Evolutionary conservation across 2,888 invertebrate species (phyloP), one percentile per base, ranked within the genome.

Genomic region (Zaprionus bogoriensis): DNA sequence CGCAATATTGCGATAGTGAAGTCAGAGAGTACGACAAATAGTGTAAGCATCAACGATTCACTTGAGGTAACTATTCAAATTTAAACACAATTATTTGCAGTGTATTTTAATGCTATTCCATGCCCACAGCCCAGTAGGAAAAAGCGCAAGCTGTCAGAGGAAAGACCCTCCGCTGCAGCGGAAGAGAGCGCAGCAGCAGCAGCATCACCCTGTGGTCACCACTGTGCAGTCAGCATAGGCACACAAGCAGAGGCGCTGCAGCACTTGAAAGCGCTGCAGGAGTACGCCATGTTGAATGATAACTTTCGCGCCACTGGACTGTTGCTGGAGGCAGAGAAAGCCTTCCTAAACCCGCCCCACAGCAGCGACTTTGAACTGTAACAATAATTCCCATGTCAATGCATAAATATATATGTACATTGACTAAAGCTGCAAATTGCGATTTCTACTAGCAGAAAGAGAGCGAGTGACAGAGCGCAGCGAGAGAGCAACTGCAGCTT

Each of bases 251-350:
- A 74, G 14, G 83, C 68, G 0, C 4, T 77, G 27, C 28, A 30
- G 22, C 80, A 86, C 38, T 27, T 90, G 1, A 74, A 80, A 27
- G 88, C 74, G 0, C 51, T 90, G 9, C 89, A 89, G 54, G 88
- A 89, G 36, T 90, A 87, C 55, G 89, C 89, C 5, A 77, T 90
- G 82, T 12, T 89, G 7, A 74, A 77, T 48, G 87, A 89, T 10
- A 89, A 90, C 41, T 89, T 75, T 38, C 72, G 90, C 4, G 90
- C 89, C 0, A 89, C 89, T 22, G 89, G 89, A 3, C 73, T 90
- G 39, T 73, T 90, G 12, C 77, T 76, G 20, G 86, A 90, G 27
- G 57, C 88, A 44, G 89, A 90, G 46, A 71, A 87, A 9, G 73
- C 81, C 27, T 81, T 89, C 1, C 64, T 67, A 39, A 78, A 80